Evolutionary conservation across 2,888 invertebrate species (phyloP), one percentile per base, ranked within the genome.

Genomic region (Agapostemon virescens): DNA sequence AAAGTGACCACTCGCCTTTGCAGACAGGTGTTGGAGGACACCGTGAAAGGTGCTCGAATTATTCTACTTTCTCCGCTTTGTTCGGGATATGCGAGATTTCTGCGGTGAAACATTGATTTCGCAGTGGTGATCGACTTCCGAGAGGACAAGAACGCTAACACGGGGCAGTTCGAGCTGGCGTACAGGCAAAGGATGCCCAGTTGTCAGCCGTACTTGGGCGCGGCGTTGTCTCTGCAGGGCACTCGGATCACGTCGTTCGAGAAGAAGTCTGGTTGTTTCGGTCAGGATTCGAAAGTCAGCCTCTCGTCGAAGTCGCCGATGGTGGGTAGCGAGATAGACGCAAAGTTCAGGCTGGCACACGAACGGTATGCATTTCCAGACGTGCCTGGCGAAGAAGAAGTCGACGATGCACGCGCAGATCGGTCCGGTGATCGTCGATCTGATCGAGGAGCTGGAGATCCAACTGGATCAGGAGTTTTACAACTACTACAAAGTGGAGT

Each of bases 1-100:
- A 97, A 96, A 82, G 97, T 98, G 0, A 98, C 98, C 0, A 96
- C 97, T 0, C 93, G 96, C 69, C 94, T 98, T 90, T 98, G 98
- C 91, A 95, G 97, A 13, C 96, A 96, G 91, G 97, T 97, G 79
- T 94, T 98, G 81, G 97, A 98, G 90, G 98, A 98, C 93, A 95
- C 97, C 5, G 94, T 98, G 64, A 98, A 98, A 96, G 98, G 98
- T 98, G 90, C 15, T 58, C 38, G 15, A 58, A 23, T 13, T 20
- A 20, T 55, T 38, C 15, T 0, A 20, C 11, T 63, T 52, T 30
- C 13, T 26, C 42, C 20, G 6, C n/a, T 17, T 11, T 1, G 17
- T 2, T 17, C n/a, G 26, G 26, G 0, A 26, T 26, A 26, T 7
- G 55, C 5, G 26, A 7, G 23, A 26, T 55, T 7, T 26, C 26